phyloP scores from a whole-genome alignment of 2,888 invertebrate genomes.

The Theretra japonica region DNA sequence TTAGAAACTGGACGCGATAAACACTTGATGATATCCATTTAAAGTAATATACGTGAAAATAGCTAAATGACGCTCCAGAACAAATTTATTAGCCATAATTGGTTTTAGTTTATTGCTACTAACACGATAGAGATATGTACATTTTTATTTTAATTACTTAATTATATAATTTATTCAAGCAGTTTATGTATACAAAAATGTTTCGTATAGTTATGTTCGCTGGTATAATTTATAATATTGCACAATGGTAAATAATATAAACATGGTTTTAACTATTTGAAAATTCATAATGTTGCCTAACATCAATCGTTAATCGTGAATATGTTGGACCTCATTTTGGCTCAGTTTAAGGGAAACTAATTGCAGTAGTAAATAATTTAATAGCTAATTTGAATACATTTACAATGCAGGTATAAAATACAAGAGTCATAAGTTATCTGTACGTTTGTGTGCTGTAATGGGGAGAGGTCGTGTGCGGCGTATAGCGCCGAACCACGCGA shows the following conservation, averaged over 20 bases:
- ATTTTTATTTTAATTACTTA: not conserved
- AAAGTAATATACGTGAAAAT: constrained; percentile 1
- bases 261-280: no score
- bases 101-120: constrained; percentile 3
- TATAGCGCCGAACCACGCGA: constrained; percentile 23
- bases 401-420: not conserved
- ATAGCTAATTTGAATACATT: no score
- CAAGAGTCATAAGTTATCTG: not conserved
- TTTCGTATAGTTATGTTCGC: no score
- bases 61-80: not conserved
- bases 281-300: no score
- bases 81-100: constrained; percentile 9
- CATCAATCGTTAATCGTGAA: no score
- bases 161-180: no score
- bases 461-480: constrained; percentile 13
- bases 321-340: no score
- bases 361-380: not conserved
- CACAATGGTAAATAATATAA: no score
- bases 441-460: not conserved
- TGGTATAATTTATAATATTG: no score
- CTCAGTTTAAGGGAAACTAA: no score
- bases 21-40: not conserved
- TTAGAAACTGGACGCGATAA: constrained; percentile 10
- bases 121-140: not conserved
- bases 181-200: not conserved